A percentile compares a stretch with the other conserved stretches of the same genome.
phyloP scores from a whole-genome alignment of 2,113 vertebrate genomes.

The Actenoides lindsayi region DNA sequence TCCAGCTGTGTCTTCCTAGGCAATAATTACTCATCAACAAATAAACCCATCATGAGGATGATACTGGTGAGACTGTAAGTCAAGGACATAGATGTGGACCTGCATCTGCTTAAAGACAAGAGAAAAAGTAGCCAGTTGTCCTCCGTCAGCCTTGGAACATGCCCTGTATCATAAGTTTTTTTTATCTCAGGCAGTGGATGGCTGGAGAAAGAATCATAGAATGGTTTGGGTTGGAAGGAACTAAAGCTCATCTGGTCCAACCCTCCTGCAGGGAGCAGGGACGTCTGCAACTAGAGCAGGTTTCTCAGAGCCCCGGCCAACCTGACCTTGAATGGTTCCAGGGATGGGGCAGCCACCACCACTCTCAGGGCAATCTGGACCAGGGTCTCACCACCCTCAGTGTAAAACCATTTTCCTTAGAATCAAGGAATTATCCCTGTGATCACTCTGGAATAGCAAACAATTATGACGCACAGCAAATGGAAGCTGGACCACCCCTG shows the following conservation, averaged over 20 bases:
- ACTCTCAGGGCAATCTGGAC: too few relatives aligned
- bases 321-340: neutral
- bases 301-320: neutral
- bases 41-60: neutral
- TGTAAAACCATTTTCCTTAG: fast-evolving
- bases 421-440: neutral
- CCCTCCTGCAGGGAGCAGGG: neutral
- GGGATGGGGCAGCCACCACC: neutral
- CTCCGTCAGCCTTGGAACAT: neutral
- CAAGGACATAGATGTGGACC: neutral
- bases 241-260: neutral
- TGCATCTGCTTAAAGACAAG: neutral
- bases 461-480: neutral
- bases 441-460: neutral
- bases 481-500: neutral
- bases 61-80: neutral
- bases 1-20: neutral
- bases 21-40: neutral
- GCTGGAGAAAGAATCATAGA: neutral
- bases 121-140: neutral
- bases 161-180: neutral
- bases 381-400: fast-evolving
- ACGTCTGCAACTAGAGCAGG: neutral
- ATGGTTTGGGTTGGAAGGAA: neutral
- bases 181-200: neutral